phyloP scores from a whole-genome alignment of 1,140 invertebrate species.

The Vollenhovia emeryi region DNA sequence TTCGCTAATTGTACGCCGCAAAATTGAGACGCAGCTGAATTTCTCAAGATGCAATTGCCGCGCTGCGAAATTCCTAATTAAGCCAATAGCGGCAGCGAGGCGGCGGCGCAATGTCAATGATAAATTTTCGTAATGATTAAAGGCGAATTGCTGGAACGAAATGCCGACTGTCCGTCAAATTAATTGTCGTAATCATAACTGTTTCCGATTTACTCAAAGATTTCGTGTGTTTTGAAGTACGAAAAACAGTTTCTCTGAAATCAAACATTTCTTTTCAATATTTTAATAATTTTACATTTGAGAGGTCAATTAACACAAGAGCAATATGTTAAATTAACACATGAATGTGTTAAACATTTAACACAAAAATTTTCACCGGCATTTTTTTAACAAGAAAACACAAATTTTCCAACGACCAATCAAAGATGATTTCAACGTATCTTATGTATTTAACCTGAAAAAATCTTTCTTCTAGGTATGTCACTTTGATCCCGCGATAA shows the following conservation, averaged over 20 bases:
- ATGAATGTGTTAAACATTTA: too few relatives aligned
- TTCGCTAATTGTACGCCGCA: constrained; percentile 40
- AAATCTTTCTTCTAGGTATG: too few relatives aligned
- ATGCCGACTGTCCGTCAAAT: background rate
- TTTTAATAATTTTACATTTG: too few relatives aligned
- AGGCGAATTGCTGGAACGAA: background rate
- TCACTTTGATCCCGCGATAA: too few relatives aligned
- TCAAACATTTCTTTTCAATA: background rate
- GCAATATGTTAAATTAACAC: too few relatives aligned
- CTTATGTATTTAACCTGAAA: too few relatives aligned
- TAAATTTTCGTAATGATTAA: constrained; percentile 42
- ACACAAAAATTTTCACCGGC: too few relatives aligned
- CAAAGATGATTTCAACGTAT: too few relatives aligned
- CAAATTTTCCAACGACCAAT: too few relatives aligned
- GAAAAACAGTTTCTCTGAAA: too few relatives aligned
- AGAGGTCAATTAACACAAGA: too few relatives aligned
- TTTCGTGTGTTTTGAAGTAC: background rate
- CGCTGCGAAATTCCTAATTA: constrained; percentile 46
- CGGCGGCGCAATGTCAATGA: background rate
- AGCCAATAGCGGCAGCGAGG: constrained; percentile 8
- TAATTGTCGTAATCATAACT: background rate
- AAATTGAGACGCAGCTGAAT: constrained; percentile 37
- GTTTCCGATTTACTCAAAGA: background rate
- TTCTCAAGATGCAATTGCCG: constrained; percentile 43
- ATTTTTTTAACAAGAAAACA: too few relatives aligned